Percentiles rank a stretch among this genome's conserved stretches.
Evolutionary conservation across 2,797 vertebrate species (phyloP).

Genomic region (Dendrocincla tyrannina): DNA sequence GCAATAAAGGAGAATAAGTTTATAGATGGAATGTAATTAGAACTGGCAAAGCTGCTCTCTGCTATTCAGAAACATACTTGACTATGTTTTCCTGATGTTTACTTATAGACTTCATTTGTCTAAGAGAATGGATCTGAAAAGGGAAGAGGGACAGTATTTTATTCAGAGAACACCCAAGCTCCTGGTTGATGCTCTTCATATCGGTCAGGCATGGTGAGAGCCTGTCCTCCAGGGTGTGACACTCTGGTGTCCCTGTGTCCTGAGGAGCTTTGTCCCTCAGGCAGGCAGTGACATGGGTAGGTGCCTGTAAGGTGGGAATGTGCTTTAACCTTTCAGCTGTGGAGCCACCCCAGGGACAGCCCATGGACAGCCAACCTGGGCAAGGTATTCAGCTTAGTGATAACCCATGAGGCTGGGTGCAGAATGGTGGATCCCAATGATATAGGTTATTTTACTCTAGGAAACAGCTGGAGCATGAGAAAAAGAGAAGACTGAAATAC

Average conservation of each 20-base stretch:
- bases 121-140: background rate
- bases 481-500: background rate
- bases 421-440: background rate
- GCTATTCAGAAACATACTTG: background rate
- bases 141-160: background rate
- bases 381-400: background rate
- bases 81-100: background rate
- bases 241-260: background rate
- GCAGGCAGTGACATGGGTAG: accelerated
- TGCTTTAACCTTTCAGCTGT: background rate
- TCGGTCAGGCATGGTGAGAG: background rate
- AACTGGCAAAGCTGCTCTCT: background rate
- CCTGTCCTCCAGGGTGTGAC: background rate
- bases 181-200: background rate
- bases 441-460: background rate
- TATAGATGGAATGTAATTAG: background rate
- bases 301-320: background rate
- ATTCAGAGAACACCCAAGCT: background rate
- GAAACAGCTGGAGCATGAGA: background rate
- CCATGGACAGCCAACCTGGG: accelerated
- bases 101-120: background rate
- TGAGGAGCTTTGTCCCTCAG: background rate
- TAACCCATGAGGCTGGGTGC: background rate
- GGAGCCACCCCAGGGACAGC: background rate
- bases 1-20: background rate